Evolutionary conservation across 2,888 invertebrate species (phyloP), one percentile per base, ranked within the genome.

Genomic region (Drosophila formosana): DNA sequence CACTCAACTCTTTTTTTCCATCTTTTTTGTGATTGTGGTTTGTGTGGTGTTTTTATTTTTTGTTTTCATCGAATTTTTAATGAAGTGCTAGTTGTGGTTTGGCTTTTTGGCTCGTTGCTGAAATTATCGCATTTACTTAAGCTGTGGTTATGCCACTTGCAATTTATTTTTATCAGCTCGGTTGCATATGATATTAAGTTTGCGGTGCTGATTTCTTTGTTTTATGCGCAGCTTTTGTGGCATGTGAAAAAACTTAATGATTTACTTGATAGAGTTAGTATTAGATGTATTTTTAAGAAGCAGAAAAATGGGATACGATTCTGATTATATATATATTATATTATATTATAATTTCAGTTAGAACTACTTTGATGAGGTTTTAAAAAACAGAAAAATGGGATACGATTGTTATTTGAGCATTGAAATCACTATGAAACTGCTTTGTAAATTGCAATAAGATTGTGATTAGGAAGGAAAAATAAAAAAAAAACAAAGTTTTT

Each of bases 71-170:
- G 41, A 56, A 63, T 66, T 52, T 57, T 58, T 70, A 82, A 85
- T 82, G 51, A 80, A 71, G 61, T 67, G 71, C 66, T 72, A 52
- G 65, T 58, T 66, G 80, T 55, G 80, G 80, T 65, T 60, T 50
- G 47, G 25, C 34, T 53, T 63, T 69, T 57, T 65, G 49, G 41
- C 56, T 57, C 51, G 41, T 60, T 56, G 51, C 41, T 47, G 34
- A 77, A 77, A 77, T 47, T 53, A 50, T 57, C 41, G 50, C 53
- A 76, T 76, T 74, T 49, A 58, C 32, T 66, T 66, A 28, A 66
- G 34, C 25, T 67, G 66, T 13, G 49, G 45, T 58, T 56, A 51
- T 18, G 30, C 46, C 34, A 32, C 13, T 43, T 47, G 46, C 53
- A 43, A 57, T 8, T 43, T 62, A 5, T 2, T 2, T 50, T 30